Percentiles rank a stretch among this genome's conserved stretches.
These are phyloP conservation scores for Alloplasta piceator DNA, from an alignment of 2,888 invertebrate genomes.

Conservation along the genomic window DNA sequence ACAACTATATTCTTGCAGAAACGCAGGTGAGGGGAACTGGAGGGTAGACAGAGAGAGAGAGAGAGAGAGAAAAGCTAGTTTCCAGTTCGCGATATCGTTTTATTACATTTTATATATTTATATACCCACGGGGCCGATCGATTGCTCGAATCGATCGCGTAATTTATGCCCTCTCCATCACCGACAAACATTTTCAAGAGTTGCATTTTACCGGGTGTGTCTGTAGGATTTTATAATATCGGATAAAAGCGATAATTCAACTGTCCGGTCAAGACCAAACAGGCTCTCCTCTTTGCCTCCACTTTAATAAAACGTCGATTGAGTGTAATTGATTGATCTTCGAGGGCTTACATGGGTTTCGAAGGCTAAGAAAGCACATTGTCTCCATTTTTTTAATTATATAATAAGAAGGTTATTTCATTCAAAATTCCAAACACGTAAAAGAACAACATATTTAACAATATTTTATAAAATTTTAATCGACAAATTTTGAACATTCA, in stretches of 20 bases:
- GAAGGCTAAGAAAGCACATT: no score
- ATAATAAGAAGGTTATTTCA: no score
- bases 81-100: constrained; percentile 57
- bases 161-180: constrained; percentile 61
- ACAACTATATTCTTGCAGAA: constrained; percentile 29
- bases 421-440: no score
- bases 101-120: constrained; percentile 57
- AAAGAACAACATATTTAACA: no score
- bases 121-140: constrained; percentile 52
- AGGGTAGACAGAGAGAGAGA: no score
- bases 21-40: not conserved
- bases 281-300: constrained; percentile 32
- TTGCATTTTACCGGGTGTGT: constrained; percentile 48
- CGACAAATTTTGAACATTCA: no score
- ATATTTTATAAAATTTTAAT: constrained; percentile 57
- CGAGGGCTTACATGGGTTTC: no score
- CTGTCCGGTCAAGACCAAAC: constrained; percentile 72
- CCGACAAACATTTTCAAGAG: not conserved
- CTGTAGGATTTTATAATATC: constrained; percentile 68
- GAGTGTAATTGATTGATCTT: constrained; percentile 6
- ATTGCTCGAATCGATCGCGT: constrained; percentile 57
- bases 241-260: constrained; percentile 80
- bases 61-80: constrained; percentile 35
- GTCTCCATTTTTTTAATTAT: no score
- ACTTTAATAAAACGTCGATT: constrained; percentile 47